Base-by-base conservation (phyloP, 2,888 invertebrate species). In the Teleiodes luculella region DNA sequence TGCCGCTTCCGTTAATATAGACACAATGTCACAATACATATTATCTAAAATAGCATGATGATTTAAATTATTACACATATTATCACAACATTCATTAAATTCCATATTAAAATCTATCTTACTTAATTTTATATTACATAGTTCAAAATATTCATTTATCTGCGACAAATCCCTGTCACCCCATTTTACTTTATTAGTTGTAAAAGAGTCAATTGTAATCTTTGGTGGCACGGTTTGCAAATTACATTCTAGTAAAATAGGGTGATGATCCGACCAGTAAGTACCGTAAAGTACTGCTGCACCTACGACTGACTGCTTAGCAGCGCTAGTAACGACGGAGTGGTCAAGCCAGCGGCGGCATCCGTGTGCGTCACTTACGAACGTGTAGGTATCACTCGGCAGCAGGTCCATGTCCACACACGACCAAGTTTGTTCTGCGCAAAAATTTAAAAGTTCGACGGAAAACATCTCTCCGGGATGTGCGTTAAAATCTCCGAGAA, bases 401-500 rank as follows among this genome's bases (percentile, higher is more conserved):
- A 48, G 33, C 11, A 58, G 4, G 1, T 56, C 45, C 7, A 55
- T 30, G 16, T 58, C 62, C 28, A 51, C 55, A 45, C 63, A 61
- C 20, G 28, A 36, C 58, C 60, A 62, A 6, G 16, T n/a, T 35
- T 61, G 60, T 30, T 65, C 59, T 0, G 28, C 3, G 53, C 55
- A 57, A 49, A 57, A 57, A 14, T 18, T 11, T 30, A 20, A 48
- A 3, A 63, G 43, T 47, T 63, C 62, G n/a, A 16, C 41, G n/a
- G 6, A 41, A 56, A 63, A 63, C 1, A 47, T 36, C 37, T 57
- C 56, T 39, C 57, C 57, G 0, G 60, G 60, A 30, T 65, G 58
- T 1, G 65, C 61, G 18, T 64, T 64, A 18, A 56, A 60, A 36
- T 61, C 61, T 1, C 61, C 61, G 1, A 64, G 20, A 4, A 59